Evolutionary conservation across 2,113 vertebrate species (phyloP).

Genomic region (Otolemur garnettii): DNA sequence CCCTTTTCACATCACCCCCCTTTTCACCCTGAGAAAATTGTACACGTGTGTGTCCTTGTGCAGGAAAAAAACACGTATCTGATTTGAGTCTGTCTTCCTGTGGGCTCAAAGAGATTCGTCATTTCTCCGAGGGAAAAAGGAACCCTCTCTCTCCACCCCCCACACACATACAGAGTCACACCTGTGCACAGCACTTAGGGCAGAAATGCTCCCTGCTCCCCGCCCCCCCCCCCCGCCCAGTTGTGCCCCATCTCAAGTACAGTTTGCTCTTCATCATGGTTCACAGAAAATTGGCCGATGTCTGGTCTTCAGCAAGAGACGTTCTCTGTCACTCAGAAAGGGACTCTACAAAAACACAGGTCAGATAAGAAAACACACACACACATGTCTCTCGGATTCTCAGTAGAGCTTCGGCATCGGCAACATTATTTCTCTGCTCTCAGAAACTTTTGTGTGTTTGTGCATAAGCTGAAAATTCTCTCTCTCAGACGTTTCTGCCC

Average conservation of each 20-base stretch:
- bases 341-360: neutral
- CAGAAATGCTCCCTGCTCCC: neutral
- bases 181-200: fast-evolving
- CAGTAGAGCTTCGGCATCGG: neutral
- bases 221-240: fast-evolving
- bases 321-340: neutral
- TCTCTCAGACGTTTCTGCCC: neutral
- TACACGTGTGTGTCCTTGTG: neutral
- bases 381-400: neutral
- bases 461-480: neutral
- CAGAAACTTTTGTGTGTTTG: neutral
- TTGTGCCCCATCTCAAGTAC: fast-evolving
- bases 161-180: neutral
- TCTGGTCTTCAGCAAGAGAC: no score
- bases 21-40: neutral
- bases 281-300: neutral
- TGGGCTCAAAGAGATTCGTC: neutral
- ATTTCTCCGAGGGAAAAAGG: neutral
- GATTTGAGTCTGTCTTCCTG: no score
- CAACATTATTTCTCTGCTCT: neutral
- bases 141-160: neutral
- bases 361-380: neutral
- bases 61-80: neutral
- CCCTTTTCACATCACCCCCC: neutral
- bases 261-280: no score